Evolutionary conservation across 2,797 vertebrate species (phyloP).

Genomic region (Setipinna tenuifilis): DNA sequence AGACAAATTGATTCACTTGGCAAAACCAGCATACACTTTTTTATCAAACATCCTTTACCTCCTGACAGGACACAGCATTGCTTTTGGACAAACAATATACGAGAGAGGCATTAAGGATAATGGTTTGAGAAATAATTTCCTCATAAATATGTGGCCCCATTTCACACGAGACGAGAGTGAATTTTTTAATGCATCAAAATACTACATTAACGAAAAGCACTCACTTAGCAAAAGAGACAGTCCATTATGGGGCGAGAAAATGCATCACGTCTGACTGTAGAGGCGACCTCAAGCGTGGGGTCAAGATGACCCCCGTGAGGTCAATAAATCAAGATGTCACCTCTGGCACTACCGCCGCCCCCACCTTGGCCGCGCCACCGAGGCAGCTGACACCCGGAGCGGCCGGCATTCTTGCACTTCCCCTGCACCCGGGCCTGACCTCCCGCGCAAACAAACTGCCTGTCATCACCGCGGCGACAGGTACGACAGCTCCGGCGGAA

Average conservation of each 20-base stretch:
- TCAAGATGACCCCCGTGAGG: constrained; percentile 73
- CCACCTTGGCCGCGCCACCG: constrained; percentile 51
- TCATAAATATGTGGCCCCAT: constrained; percentile 18
- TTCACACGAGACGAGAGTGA: constrained; percentile 11
- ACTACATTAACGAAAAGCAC: constrained; percentile 21
- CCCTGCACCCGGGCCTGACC: constrained; percentile 74
- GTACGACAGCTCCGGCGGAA: constrained; percentile 73
- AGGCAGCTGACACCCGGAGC: constrained; percentile 70
- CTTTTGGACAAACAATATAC: background rate
- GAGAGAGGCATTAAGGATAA: constrained; percentile 3
- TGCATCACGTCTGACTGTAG: constrained; percentile 59
- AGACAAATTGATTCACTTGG: background rate
- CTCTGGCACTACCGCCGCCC: constrained; percentile 67
- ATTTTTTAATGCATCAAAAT: constrained; percentile 24
- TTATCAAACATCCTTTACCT: background rate
- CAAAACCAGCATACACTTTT: background rate
- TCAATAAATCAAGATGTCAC: constrained; percentile 79
- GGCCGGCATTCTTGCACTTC: constrained; percentile 78
- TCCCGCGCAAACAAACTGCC: constrained; percentile 80
- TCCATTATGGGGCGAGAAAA: constrained; percentile 53
- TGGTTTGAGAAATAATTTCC: constrained; percentile 19
- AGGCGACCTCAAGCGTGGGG: constrained; percentile 68
- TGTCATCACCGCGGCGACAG: constrained; percentile 79
- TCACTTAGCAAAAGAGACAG: constrained; percentile 33
- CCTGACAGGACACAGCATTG: background rate